A percentile compares a stretch with the other conserved stretches of the same genome.
Conservation (phyloP, 2,113 vertebrate genomes). For the Marmota flaviventris region DNA sequence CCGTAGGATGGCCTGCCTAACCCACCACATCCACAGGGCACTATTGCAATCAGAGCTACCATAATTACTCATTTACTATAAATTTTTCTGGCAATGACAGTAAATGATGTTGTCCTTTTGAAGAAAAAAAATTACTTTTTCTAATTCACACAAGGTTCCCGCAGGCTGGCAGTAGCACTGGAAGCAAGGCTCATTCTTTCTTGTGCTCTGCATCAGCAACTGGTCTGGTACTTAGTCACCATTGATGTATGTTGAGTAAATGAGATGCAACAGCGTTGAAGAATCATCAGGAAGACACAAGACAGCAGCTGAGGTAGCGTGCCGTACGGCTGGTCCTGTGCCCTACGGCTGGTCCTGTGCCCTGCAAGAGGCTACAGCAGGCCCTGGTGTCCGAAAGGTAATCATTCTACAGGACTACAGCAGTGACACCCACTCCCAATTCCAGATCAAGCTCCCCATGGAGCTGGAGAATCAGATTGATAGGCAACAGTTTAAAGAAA, state of each 20-base stretch:
- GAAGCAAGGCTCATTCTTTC: neutral
- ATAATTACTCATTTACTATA: neutral
- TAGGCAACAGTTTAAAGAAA: too few relatives aligned
- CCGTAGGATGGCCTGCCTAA: neutral
- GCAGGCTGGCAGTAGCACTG: neutral
- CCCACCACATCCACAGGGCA: neutral
- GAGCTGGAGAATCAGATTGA: too few relatives aligned
- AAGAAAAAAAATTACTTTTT: neutral
- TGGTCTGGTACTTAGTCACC: too few relatives aligned
- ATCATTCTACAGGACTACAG: too few relatives aligned
- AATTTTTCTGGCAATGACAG: neutral
- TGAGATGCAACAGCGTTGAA: neutral
- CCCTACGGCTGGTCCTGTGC: too few relatives aligned
- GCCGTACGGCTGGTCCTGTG: too few relatives aligned
- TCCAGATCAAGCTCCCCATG: too few relatives aligned
- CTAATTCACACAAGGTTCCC: neutral
- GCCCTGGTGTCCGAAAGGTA: too few relatives aligned
- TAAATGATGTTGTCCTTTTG: neutral
- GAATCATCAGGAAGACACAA: neutral
- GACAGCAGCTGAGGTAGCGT: too few relatives aligned
- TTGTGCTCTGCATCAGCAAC: neutral
- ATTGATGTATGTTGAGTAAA: neutral
- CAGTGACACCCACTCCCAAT: too few relatives aligned
- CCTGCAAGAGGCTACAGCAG: too few relatives aligned
- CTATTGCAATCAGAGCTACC: neutral